Conservation (phyloP, 2,797 vertebrate species). For the Acipenser transmontanus region DNA sequence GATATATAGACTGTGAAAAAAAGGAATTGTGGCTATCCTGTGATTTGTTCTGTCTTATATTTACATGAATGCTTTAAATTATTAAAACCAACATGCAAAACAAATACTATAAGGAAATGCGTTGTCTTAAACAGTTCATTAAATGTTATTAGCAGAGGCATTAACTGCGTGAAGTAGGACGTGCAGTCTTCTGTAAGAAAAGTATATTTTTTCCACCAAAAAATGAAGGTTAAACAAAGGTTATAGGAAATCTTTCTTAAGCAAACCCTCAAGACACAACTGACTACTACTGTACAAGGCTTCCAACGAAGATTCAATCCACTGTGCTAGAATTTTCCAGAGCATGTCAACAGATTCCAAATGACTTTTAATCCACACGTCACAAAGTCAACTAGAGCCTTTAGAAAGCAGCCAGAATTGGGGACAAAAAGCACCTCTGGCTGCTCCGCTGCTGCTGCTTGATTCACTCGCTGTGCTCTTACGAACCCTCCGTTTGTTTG, state of each 20-base stretch:
- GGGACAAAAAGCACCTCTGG: constrained; percentile 56
- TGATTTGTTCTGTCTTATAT: no score
- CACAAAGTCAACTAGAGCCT: constrained; percentile 42
- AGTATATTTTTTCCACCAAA: constrained; percentile 6
- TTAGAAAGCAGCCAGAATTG: constrained; percentile 48
- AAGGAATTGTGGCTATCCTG: no score
- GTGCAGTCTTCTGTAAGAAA: no score
- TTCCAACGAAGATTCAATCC: constrained; percentile 58
- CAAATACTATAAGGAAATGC: no score
- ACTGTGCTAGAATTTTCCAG: constrained; percentile 42
- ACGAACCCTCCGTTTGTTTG: background rate
- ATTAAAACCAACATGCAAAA: no score
- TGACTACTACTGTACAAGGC: constrained; percentile 62
- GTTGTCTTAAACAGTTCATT: no score
- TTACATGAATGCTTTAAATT: no score
- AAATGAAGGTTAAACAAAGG: constrained; percentile 34
- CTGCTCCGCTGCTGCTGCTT: constrained; percentile 45
- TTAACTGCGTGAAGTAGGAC: no score
- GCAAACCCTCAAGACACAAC: constrained; percentile 46
- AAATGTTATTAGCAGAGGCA: no score
- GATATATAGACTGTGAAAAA: no score
- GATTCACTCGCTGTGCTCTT: constrained; percentile 30
- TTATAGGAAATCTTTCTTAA: constrained; percentile 67
- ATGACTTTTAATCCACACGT: constrained; percentile 36
- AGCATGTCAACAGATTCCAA: constrained; percentile 44